Base-by-base conservation (phyloP, 1,140 invertebrate genomes). In the Platyscapa corneri region DNA sequence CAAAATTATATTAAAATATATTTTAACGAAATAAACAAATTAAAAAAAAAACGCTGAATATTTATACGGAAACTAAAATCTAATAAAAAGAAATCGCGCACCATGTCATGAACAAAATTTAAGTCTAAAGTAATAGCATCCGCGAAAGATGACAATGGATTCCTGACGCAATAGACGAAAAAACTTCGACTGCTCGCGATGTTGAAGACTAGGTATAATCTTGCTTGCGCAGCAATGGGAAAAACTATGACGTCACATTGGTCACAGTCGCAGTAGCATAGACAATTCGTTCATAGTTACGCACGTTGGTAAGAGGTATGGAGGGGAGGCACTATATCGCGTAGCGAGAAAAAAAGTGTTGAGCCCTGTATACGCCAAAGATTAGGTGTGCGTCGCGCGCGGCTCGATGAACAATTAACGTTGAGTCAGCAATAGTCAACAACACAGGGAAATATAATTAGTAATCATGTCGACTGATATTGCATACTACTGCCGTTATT, bases 371-470 rank as follows among this genome's bases (percentile, higher is more conserved):
- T 74, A 8, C 37, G 70, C 18, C 37, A 37, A 39, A 74, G 70
- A 74, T 74, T 74, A 42, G 70, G 70, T 74, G 70, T 42, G 37
- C 23, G 37, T 74, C 70, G 70, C 70, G 37, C 70, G 23, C 70
- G 70, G 37, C 70, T 74, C 37, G 37, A 42, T 42, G 70, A 74
- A 74, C 37, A 74, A 74, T 74, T 74, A 74, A 74, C 34, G 37
- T 74, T 18, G 70, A 74, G 70, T 74, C 70, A 74, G 70, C 70
- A 42, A 27, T 23, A 74, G 70, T 60, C 23, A 39, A 18, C 67
- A 72, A 37, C 32, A 3, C 37, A n/a, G 70, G 27, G 8, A 42
- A 74, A 74, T 74, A 42, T 42, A 70, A 14, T 37, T 39, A 42
- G 39, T 74, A 42, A 74, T 74, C 37, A 74, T 74, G 70, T 42